Evolutionary conservation across 1,140 invertebrate genomes (phyloP).

Genomic region (Leptinotarsa undecemlineata): DNA sequence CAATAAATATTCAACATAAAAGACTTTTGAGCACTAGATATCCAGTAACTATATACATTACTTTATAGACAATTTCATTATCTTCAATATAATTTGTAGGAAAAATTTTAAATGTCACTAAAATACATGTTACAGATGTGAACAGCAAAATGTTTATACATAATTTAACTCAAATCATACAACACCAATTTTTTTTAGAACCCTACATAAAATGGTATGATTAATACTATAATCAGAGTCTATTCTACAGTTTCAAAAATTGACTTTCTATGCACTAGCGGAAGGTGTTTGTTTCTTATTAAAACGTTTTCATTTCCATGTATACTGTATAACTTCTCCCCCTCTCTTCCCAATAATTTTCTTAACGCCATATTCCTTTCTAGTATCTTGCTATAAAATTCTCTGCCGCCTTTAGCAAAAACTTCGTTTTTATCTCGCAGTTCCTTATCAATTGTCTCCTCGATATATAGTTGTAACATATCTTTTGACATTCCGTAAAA

Average conservation of each 20-base stretch:
- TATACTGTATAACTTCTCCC: slow-evolving; percentile 63
- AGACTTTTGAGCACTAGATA: too few relatives aligned
- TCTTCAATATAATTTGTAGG: too few relatives aligned
- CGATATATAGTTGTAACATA: slow-evolving; percentile 62
- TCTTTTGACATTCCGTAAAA: slow-evolving; percentile 69
- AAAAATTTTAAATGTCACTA: too few relatives aligned
- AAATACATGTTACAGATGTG: too few relatives aligned
- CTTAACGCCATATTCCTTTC: slow-evolving; percentile 73
- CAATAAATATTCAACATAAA: too few relatives aligned
- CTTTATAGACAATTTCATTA: too few relatives aligned
- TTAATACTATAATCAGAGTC: not conserved
- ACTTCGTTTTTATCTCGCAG: slow-evolving; percentile 63
- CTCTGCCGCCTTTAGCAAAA: slow-evolving; percentile 71
- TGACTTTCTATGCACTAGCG: slow-evolving; percentile 65
- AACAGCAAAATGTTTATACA: not conserved
- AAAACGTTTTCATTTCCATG: slow-evolving; percentile 71
- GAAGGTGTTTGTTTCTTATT: slow-evolving; percentile 65
- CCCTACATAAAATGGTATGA: slow-evolving; percentile 1
- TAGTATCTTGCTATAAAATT: slow-evolving; percentile 75
- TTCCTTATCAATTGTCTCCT: slow-evolving; percentile 64
- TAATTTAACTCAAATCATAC: not conserved
- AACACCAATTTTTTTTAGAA: slow-evolving; percentile 2
- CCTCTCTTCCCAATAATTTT: slow-evolving; percentile 64
- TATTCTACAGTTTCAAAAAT: slow-evolving; percentile 60
- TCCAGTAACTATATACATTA: too few relatives aligned